Evolutionary conservation across 1,140 invertebrate genomes (phyloP).

Genomic region (Brachionus angularis): DNA sequence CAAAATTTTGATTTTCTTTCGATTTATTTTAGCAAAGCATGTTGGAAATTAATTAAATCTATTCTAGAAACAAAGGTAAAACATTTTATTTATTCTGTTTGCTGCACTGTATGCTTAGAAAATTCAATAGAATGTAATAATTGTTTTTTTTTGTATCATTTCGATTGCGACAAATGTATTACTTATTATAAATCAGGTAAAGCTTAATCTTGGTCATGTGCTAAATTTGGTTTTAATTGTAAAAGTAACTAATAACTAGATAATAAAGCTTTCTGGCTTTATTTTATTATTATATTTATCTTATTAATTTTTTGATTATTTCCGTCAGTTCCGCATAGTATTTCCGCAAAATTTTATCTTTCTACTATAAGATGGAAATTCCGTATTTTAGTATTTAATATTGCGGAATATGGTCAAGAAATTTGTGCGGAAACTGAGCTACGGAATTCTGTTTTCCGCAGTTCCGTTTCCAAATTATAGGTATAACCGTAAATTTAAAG

Average conservation of each 20-base stretch:
- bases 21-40: neutral
- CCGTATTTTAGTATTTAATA: no score
- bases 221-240: neutral
- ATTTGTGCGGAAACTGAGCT: no score
- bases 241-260: neutral
- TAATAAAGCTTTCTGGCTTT: no score
- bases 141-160: neutral
- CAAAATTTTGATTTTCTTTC: neutral
- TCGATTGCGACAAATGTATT: neutral
- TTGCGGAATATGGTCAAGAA: no score
- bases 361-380: no score
- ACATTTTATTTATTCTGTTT: neutral
- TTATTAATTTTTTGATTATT: no score
- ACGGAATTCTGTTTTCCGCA: no score
- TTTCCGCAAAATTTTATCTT: no score
- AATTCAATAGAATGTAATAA: neutral
- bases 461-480: no score
- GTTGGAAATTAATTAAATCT: neutral
- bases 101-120: neutral
- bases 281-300: no score
- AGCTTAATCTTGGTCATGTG: neutral
- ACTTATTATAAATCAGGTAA: neutral
- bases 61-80: neutral
- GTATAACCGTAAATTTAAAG: no score
- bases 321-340: no score